phyloP scores from a whole-genome alignment of 1,140 invertebrate species.

The Gonatopus flavifemur region DNA sequence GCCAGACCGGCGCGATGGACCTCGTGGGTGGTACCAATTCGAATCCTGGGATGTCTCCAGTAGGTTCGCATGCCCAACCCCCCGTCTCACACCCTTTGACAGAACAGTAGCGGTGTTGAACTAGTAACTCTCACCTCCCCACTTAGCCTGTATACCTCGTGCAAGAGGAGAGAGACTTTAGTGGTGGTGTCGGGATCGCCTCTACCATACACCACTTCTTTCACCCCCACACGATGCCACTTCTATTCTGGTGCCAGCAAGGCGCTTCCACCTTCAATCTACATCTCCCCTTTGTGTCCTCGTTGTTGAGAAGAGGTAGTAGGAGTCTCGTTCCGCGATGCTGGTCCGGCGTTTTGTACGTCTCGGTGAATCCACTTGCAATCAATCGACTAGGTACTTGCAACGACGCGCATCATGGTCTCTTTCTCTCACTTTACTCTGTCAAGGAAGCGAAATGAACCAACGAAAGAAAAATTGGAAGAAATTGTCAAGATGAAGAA shows the following conservation, averaged over 20 bases:
- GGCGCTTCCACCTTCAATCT: conserved; percentile 11
- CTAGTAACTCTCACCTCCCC: conserved; percentile 29
- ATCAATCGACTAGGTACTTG: conserved; percentile 18
- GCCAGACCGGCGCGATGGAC: conserved; percentile 58
- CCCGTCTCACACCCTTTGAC: conserved; percentile 34
- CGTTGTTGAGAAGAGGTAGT: conserved; percentile 7
- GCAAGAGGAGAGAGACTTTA: too few species aligned
- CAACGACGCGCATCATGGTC: too few species aligned
- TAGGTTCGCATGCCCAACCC: conserved; percentile 47
- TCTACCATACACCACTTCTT: conserved; percentile 8
- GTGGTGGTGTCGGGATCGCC: conserved; percentile 13
- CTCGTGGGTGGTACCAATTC: conserved; percentile 56
- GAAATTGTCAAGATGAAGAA: too few species aligned
- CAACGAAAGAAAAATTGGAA: too few species aligned
- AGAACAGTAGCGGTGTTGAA: conserved; percentile 23
- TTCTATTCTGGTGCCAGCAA: neutral
- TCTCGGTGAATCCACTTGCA: conserved; percentile 34
- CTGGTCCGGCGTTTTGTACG: conserved; percentile 32
- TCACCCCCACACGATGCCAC: neutral
- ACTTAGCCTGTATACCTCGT: too few species aligned
- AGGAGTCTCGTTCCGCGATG: conserved; percentile 27
- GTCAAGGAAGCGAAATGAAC: too few species aligned
- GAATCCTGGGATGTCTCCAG: conserved; percentile 47
- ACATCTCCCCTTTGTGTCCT: conserved; percentile 16
- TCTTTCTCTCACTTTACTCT: too few species aligned